These are phyloP conservation scores for human (Homo sapiens) DNA, from an alignment of 2,113 vertebrate species.

Conservation along the genomic window GRCh38 chr4:89179501-89180000, in stretches of 20 bases:
- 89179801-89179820: background rate
- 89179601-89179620: background rate
- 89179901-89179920: background rate
- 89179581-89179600: background rate
- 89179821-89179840: background rate
- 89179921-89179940: background rate
- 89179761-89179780: background rate
- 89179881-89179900: background rate
- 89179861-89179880: background rate
- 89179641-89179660: background rate
- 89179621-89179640: background rate
- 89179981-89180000: background rate
- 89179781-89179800: background rate
- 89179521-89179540: background rate
- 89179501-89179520: background rate
- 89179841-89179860: background rate
- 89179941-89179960: background rate
- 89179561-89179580: background rate
- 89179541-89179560: background rate
- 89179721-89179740: background rate
- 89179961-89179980: background rate
- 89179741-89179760: accelerated
- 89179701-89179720: background rate
- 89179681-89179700: background rate
- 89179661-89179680: background rate